These are phyloP conservation scores for Trogon melanurus DNA, from an alignment of 2,113 vertebrate species.

Conservation along the genomic window DNA sequence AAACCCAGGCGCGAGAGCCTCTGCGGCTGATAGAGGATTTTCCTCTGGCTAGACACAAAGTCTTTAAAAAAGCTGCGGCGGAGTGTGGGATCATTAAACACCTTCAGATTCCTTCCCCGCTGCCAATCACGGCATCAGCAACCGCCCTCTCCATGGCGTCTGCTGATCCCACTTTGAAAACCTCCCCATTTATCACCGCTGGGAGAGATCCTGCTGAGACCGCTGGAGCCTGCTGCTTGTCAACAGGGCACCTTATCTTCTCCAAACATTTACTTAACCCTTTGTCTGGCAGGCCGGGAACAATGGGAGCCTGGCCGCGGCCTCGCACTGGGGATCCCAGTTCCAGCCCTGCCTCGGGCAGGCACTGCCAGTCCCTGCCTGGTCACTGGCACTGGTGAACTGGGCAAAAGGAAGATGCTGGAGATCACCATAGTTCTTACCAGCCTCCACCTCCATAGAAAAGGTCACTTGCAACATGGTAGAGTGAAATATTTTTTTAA, in stretches of 20 bases:
- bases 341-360: not conserved
- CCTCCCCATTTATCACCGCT: conserved; percentile 72
- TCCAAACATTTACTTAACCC: conserved; percentile 89
- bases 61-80: conserved; percentile 61
- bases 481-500: not conserved
- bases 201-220: conserved; percentile 64
- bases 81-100: conserved; percentile 76
- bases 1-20: conserved; percentile 39
- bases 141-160: conserved; percentile 58
- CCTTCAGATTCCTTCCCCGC: conserved; percentile 63
- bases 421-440: not conserved
- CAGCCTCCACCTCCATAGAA: not conserved
- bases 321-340: not conserved
- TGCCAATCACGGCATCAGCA: conserved; percentile 64
- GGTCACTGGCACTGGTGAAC: not conserved
- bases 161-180: conserved; percentile 70
- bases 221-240: conserved; percentile 84
- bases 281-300: conserved; percentile 83
- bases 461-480: not conserved
- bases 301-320: conserved; percentile 73
- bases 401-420: not conserved
- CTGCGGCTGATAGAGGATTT: conserved; percentile 69
- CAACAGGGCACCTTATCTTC: conserved; percentile 85
- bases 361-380: not conserved
- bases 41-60: conserved; percentile 68